phyloP scores from a whole-genome alignment of 2,797 vertebrate genomes.

The Tympanoctomys barrerae region DNA sequence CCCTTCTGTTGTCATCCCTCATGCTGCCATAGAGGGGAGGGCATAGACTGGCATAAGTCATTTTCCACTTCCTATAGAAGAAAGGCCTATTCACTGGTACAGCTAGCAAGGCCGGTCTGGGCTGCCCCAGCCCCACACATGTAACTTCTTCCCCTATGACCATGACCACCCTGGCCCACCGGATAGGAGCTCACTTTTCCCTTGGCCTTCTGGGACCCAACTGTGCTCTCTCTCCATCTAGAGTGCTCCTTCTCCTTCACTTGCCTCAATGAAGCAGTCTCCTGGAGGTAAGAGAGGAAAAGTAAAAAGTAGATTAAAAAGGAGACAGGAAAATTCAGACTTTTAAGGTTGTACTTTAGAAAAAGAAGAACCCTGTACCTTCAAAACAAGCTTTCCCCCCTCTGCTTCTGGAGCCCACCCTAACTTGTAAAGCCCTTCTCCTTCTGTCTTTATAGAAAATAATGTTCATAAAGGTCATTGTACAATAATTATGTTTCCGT shows the following conservation, averaged over 20 bases:
- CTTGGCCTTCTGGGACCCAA: background rate
- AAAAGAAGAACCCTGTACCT: background rate
- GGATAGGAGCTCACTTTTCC: fast-evolving
- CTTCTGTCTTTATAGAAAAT: background rate
- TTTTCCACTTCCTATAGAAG: background rate
- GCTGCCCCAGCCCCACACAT: too few species aligned
- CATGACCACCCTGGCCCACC: background rate
- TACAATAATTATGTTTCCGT: background rate
- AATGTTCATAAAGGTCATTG: background rate
- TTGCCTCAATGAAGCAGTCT: background rate
- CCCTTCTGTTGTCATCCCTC: background rate
- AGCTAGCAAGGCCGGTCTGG: background rate
- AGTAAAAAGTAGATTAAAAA: background rate
- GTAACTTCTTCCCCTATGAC: background rate
- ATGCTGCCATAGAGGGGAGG: fast-evolving
- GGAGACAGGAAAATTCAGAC: background rate
- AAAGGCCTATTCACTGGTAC: background rate
- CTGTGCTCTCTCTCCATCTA: too few species aligned
- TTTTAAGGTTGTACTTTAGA: background rate
- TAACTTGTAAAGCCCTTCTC: background rate
- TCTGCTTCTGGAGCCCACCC: background rate
- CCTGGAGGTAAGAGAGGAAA: background rate
- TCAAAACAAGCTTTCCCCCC: background rate
- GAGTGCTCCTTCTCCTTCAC: fast-evolving
- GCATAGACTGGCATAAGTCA: background rate